These are phyloP conservation scores for Myotis myotis DNA, from an alignment of 2,797 vertebrate genomes.

Conservation along the genomic window DNA sequence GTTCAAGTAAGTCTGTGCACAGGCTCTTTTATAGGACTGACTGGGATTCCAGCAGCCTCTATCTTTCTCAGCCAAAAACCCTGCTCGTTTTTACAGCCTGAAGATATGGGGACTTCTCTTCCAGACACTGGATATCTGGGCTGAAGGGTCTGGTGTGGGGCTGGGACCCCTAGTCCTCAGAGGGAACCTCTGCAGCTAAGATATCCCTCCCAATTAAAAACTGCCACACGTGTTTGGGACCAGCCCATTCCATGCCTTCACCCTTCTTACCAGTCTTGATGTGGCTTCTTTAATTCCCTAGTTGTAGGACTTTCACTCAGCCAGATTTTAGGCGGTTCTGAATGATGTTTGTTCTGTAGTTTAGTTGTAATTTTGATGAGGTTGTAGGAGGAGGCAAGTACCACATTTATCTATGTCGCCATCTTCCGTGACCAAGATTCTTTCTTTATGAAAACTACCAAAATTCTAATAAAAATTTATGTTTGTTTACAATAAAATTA, in stretches of 20 bases:
- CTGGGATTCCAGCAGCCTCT: not conserved
- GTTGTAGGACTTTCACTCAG: not conserved
- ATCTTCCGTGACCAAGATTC: not conserved
- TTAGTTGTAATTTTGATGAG: not conserved
- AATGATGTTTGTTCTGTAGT: not conserved
- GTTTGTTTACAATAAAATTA: not conserved
- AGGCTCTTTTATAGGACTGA: not conserved
- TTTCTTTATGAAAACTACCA: not conserved
- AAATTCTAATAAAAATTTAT: not conserved
- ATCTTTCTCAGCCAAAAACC: not conserved
- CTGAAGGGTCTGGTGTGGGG: not conserved
- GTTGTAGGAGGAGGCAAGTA: not conserved
- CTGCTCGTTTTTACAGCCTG: not conserved
- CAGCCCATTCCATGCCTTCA: not conserved
- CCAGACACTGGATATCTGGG: not conserved
- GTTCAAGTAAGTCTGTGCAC: not conserved
- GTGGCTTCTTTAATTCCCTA: not conserved
- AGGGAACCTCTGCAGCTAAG: not conserved
- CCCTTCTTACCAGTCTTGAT: not conserved
- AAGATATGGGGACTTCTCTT: not conserved
- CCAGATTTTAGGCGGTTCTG: not conserved
- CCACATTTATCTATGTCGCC: not conserved
- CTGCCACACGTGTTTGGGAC: not conserved
- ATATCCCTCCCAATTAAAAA: not conserved
- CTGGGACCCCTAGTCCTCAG: not conserved